These are phyloP conservation scores for Bombus impatiens DNA, from an alignment of 1,140 invertebrate genomes.

Conservation along the genomic window DNA sequence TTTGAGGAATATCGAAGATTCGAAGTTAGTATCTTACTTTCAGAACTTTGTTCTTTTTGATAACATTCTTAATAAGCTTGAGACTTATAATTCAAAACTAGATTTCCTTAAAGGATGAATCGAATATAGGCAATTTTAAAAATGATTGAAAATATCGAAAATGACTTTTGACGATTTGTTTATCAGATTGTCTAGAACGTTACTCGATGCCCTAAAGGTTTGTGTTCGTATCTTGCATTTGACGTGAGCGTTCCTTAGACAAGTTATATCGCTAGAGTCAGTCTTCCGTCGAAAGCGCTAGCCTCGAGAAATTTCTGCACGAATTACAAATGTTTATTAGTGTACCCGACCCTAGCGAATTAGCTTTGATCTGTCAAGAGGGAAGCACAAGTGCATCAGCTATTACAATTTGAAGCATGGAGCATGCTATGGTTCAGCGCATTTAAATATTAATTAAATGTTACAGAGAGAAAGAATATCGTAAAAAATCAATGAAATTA, in stretches of 20 bases:
- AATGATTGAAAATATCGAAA: neutral
- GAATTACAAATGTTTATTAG: neutral
- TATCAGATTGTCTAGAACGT: too few species aligned
- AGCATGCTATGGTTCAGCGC: neutral
- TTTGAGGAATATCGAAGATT: neutral
- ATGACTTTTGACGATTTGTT: too few species aligned
- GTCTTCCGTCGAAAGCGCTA: neutral
- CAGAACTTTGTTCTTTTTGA: neutral
- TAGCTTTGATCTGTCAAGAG: neutral
- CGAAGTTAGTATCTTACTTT: neutral
- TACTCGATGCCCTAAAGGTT: neutral
- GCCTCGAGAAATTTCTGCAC: neutral
- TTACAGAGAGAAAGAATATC: neutral
- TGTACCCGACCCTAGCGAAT: neutral
- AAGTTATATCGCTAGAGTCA: too few species aligned
- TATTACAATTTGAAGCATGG: neutral
- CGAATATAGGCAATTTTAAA: accelerated
- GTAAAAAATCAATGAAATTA: neutral
- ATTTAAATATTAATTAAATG: neutral
- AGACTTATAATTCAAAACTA: neutral
- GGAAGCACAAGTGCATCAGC: neutral
- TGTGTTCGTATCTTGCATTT: neutral
- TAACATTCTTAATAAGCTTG: too few species aligned
- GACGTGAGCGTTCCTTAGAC: neutral
- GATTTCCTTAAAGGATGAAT: neutral